Conservation (phyloP, 2,888 invertebrate genomes). For the Drepana falcataria region DNA sequence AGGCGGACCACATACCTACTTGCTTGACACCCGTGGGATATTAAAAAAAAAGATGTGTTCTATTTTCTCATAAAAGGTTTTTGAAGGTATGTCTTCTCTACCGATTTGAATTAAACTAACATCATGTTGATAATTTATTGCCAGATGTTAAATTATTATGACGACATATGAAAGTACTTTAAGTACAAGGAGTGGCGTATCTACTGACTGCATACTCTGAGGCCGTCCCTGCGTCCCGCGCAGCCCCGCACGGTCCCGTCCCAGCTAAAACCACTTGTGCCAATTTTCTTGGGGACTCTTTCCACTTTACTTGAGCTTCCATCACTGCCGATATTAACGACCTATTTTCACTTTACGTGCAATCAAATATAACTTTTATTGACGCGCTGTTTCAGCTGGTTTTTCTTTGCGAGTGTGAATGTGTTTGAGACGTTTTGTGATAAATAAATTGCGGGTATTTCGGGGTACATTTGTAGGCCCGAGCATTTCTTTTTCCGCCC, state of each 20-base stretch:
- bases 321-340: conserved; percentile 39
- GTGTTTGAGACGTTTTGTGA: conserved; percentile 19
- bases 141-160: no score
- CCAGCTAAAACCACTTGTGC: conserved; percentile 77
- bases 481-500: conserved; percentile 65
- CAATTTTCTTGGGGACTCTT: conserved; percentile 76
- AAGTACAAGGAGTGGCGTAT: background rate
- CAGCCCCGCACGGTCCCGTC: conserved; percentile 46
- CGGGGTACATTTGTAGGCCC: conserved; percentile 64
- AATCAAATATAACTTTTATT: conserved; percentile 39
- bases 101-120: no score
- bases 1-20: no score
- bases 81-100: no score
- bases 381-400: conserved; percentile 31
- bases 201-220: conserved; percentile 20
- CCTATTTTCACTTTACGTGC: conserved; percentile 38
- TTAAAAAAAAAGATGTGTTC: no score
- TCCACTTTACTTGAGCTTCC: conserved; percentile 73
- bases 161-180: no score
- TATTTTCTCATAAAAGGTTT: no score
- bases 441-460: conserved; percentile 34
- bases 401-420: conserved; percentile 25
- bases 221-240: conserved; percentile 38
- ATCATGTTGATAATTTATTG: no score
- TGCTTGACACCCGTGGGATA: no score